Base-by-base conservation (phyloP, 2,888 invertebrate genomes). In the Halictus quadricinctus region DNA sequence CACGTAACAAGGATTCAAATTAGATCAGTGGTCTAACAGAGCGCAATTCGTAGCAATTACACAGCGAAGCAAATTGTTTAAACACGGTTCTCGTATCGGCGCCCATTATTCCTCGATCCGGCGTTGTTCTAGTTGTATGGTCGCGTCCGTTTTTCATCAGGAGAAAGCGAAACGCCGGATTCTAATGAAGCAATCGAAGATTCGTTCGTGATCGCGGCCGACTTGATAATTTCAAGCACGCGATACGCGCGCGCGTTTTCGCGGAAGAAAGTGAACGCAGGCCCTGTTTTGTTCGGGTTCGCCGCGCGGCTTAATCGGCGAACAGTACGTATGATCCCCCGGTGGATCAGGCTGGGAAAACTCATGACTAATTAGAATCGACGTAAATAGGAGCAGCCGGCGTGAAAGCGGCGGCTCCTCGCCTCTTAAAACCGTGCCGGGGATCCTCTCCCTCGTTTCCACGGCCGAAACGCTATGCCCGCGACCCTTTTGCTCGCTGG, bases 361-460 rank as follows among this genome's bases (percentile, higher is more conserved):
- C 81, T 72, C 41, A 48, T 1, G 79, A 60, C 80, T 87, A 89
- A 89, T 89, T 89, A 84, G 79, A 87, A 83, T 84, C 77, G 74
- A 60, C 73, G 76, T 70, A 81, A 85, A 86, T 84, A 77, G n/a
- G 78, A 41, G 43, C 43, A 77, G 79, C 13, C 75, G 75, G 50
- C 64, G 87, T 88, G 89, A 90, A 90, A 90, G 90, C 80, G 69
- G 66, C 29, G 64, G 64, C 25, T 36, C 69, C 43, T 72, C 70
- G 25, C 58, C 69, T 73, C 70, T 84, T 77, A 74, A 83, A 83
- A 83, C 79, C 72, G 50, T 74, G 36, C 70, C 79, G 77, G 43
- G 72, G 79, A 81, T 87, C 75, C 76, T 81, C 77, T 89, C 77
- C 79, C 76, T 80, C 84, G 74, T 89, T 89, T 89, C 89, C 88